A percentile compares a stretch with the other conserved stretches of the same genome.
phyloP scores from a whole-genome alignment of 2,797 vertebrate species.

The Pseudochaenichthys georgianus region DNA sequence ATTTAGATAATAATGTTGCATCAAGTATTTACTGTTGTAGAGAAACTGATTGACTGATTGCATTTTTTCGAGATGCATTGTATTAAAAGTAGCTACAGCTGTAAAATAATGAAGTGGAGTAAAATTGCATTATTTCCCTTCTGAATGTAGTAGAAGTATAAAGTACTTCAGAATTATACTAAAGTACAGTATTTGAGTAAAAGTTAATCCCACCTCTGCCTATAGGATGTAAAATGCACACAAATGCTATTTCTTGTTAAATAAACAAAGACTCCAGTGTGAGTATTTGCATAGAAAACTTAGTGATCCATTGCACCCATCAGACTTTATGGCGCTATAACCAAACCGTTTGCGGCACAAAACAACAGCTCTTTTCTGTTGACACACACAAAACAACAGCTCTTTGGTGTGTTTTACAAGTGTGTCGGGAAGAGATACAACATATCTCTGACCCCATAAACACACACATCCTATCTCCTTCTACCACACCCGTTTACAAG shows the following conservation, averaged over 20 bases:
- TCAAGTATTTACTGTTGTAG: too few relatives aligned
- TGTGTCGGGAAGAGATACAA: background rate
- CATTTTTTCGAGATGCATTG: too few relatives aligned
- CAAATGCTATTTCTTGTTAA: background rate
- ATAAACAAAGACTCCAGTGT: background rate
- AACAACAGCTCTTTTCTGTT: background rate
- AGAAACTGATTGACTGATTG: too few relatives aligned
- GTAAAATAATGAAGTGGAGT: too few relatives aligned
- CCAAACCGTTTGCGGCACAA: background rate
- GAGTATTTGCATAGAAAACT: slow-evolving; percentile 33
- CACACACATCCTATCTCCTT: slow-evolving; percentile 9
- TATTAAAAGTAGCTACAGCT: too few relatives aligned
- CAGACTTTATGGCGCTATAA: background rate
- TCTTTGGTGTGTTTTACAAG: background rate
- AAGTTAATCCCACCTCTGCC: too few relatives aligned
- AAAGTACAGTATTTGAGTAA: too few relatives aligned
- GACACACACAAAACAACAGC: background rate
- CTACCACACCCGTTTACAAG: slow-evolving; percentile 18
- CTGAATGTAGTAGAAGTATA: too few relatives aligned
- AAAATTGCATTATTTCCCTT: too few relatives aligned
- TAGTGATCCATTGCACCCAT: background rate
- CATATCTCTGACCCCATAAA: background rate
- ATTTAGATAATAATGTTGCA: too few relatives aligned
- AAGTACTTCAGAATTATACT: too few relatives aligned
- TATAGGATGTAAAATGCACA: background rate